Evolutionary conservation across 2,888 invertebrate genomes (phyloP), one percentile per base, ranked within the genome.

Genomic region (Drosophila rellima): DNA sequence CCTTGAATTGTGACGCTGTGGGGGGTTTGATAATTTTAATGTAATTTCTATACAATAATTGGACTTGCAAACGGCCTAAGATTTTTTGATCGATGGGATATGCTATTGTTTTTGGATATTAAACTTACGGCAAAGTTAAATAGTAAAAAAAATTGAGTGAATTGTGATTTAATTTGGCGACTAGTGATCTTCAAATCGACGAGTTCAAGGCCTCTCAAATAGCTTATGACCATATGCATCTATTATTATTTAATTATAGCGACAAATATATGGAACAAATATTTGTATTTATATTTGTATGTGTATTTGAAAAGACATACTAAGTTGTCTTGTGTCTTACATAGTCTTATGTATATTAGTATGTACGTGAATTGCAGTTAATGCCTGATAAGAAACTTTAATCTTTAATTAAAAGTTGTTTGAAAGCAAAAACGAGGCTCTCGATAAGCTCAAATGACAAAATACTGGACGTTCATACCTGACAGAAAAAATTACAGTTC

Each of bases 401-500:
- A 88, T 83, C 87, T 78, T 59, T 69, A 69, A 74, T 77, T 77
- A 77, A 83, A 83, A 74, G 69, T 76, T 54, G 85, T 79, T 73
- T 67, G 82, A 69, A 82, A 85, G 74, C 83, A 80, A 88, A 88
- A 80, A 37, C 54, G 68, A 65, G 51, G 66, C 62, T 56, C 54
- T 84, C 77, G 89, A 85, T 89, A 87, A 84, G 85, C 82, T 26
- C 29, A 35, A 35, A 35, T n/a, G 35, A 69, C 82, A 69, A 78
- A 72, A 68, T 74, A 64, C 56, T 59, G 47, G 50, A 45, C 54
- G 68, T 47, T 63, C 48, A 70, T 76, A 75, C 64, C 61, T 72
- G 79, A 71, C 88, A 88, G 88, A 90, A 88, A 90, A 88, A 90
- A 88, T 77, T 88, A 88, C 88, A 90, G 88, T 88, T 90, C 80